Evolutionary conservation across 2,888 invertebrate genomes (phyloP).

Genomic region (Ischnus inquisitorius): DNA sequence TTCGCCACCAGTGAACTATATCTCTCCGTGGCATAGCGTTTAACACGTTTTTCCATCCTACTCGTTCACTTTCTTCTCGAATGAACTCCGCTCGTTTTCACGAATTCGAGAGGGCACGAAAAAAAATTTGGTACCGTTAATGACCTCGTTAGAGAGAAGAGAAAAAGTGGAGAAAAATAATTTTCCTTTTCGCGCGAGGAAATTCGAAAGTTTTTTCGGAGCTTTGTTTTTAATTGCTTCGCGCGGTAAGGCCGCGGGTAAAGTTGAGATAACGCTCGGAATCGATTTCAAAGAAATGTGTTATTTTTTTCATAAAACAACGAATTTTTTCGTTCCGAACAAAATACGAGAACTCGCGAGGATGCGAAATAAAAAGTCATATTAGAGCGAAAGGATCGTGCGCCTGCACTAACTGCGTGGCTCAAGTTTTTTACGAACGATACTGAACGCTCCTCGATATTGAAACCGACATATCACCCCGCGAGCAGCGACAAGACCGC

Average conservation of each 20-base stretch:
- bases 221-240: neutral
- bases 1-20: conserved; percentile 54
- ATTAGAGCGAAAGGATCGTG: neutral
- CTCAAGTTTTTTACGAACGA: conserved; percentile 1
- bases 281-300: neutral
- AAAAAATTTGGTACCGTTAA: neutral
- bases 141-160: neutral
- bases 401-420: neutral
- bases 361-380: neutral
- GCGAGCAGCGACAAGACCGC: neutral
- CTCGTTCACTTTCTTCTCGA: neutral
- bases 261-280: neutral
- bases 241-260: neutral
- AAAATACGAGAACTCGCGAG: neutral
- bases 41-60: conserved; percentile 11
- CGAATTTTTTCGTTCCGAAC: neutral
- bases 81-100: neutral
- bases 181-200: neutral
- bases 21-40: conserved; percentile 28
- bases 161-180: neutral
- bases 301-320: neutral
- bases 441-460: conserved; percentile 4
- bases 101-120: neutral
- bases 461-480: neutral
- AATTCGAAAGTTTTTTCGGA: neutral